Conservation (phyloP, 1,140 invertebrate species). For the Notospermus geniculatus region DNA sequence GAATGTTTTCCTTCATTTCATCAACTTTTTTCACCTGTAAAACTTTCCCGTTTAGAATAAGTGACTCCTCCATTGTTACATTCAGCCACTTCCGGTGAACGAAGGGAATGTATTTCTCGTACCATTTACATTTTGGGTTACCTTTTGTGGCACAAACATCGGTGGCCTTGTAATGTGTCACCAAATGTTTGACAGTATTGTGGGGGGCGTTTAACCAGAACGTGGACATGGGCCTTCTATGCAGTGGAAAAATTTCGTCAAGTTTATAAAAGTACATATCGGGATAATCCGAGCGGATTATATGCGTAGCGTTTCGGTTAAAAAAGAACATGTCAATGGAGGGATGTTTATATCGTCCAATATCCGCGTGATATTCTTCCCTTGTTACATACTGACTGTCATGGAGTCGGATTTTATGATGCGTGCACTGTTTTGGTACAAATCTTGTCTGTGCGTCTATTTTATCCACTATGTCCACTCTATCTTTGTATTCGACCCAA, state of each 20-base stretch:
- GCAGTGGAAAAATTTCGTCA: not conserved
- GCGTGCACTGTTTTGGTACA: not conserved
- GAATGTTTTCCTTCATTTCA: not conserved
- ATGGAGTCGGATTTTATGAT: conserved; percentile 6
- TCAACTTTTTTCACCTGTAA: conserved; percentile 6
- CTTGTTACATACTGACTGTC: not conserved
- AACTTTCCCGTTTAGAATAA: not conserved
- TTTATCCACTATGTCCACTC: not conserved
- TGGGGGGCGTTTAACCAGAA: not conserved
- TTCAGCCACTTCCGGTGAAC: conserved; percentile 2
- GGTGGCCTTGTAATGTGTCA: not conserved
- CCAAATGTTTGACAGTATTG: not conserved
- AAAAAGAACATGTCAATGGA: conserved; percentile 3
- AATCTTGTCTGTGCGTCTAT: not conserved
- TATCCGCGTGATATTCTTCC: not conserved
- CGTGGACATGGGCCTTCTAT: not conserved
- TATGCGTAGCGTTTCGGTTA: conserved; percentile 3
- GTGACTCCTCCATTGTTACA: not conserved
- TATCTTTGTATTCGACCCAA: not conserved
- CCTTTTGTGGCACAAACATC: not conserved
- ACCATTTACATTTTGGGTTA: not conserved
- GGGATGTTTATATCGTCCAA: not conserved
- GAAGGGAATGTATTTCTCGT: not conserved
- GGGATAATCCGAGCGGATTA: not conserved
- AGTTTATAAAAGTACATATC: not conserved